These are phyloP conservation scores for Paracanthobrama guichenoti DNA, from an alignment of 2,113 vertebrate species.

Conservation along the genomic window DNA sequence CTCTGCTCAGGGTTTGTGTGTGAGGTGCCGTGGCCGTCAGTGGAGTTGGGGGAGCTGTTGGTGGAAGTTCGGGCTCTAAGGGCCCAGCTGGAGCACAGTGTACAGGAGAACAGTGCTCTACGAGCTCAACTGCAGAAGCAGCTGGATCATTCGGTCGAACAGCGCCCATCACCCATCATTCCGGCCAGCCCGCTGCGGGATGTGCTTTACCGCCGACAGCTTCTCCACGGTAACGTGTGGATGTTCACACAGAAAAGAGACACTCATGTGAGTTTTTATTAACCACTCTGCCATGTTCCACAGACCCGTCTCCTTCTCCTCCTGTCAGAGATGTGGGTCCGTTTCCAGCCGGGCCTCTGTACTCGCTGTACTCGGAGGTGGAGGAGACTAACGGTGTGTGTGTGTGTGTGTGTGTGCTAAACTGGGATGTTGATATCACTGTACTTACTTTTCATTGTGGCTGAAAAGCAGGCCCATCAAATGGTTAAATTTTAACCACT, in stretches of 20 bases:
- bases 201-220: conserved; percentile 66
- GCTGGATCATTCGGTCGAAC: conserved; percentile 63
- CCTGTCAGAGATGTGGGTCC: conserved; percentile 87
- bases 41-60: conserved; percentile 78
- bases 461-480: neutral
- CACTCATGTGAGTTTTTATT: conserved; percentile 31
- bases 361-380: conserved; percentile 61
- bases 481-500: no score
- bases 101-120: conserved; percentile 81
- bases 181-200: conserved; percentile 71
- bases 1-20: conserved; percentile 59
- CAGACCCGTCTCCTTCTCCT: conserved; percentile 86
- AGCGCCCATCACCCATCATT: conserved; percentile 68
- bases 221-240: conserved; percentile 74
- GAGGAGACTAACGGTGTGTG: conserved; percentile 77
- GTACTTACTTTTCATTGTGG: neutral
- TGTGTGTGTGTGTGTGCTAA: neutral
- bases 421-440: neutral
- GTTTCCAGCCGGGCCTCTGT: conserved; percentile 73
- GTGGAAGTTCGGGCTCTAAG: conserved; percentile 79
- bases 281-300: conserved; percentile 47
- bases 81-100: conserved; percentile 79
- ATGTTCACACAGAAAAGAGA: no score
- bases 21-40: conserved; percentile 64
- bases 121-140: conserved; percentile 80